phyloP scores from a whole-genome alignment of 2,797 vertebrate genomes.

The Amphiprion clarkii region DNA sequence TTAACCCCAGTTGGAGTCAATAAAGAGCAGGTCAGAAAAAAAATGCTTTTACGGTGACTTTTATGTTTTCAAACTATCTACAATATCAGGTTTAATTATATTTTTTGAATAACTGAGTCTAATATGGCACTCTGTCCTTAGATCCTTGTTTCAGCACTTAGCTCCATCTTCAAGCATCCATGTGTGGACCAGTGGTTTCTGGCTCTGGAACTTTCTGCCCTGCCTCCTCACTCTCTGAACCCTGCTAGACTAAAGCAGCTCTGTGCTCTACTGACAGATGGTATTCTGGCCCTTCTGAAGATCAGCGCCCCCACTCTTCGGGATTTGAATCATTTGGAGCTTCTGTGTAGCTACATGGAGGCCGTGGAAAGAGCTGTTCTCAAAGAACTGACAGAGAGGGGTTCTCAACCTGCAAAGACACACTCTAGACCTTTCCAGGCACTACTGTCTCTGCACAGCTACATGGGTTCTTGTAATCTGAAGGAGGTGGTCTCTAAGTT shows the following conservation, averaged over 20 bases:
- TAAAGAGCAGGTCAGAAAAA: slow-evolving; percentile 85
- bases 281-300: slow-evolving; percentile 85
- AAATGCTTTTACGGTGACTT: neutral
- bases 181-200: slow-evolving; percentile 93
- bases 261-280: slow-evolving; percentile 82
- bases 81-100: neutral
- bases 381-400: slow-evolving; percentile 77
- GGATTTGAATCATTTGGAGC: slow-evolving; percentile 66
- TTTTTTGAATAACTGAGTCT: slow-evolving; percentile 12
- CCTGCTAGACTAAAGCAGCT: slow-evolving; percentile 87
- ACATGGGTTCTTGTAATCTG: slow-evolving; percentile 83
- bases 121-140: slow-evolving; percentile 51
- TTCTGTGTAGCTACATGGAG: slow-evolving; percentile 82
- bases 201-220: slow-evolving; percentile 85
- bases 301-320: slow-evolving; percentile 73
- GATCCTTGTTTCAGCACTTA: slow-evolving; percentile 82
- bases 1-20: slow-evolving; percentile 64
- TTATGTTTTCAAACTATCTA: neutral
- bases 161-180: slow-evolving; percentile 89
- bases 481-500: slow-evolving; percentile 86
- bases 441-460: slow-evolving; percentile 84
- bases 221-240: slow-evolving; percentile 88
- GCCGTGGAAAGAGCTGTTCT: slow-evolving; percentile 83
- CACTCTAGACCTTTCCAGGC: slow-evolving; percentile 84
- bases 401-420: slow-evolving; percentile 52